phyloP scores from a whole-genome alignment of 2,797 vertebrate species.

The Naso thynnoides region DNA sequence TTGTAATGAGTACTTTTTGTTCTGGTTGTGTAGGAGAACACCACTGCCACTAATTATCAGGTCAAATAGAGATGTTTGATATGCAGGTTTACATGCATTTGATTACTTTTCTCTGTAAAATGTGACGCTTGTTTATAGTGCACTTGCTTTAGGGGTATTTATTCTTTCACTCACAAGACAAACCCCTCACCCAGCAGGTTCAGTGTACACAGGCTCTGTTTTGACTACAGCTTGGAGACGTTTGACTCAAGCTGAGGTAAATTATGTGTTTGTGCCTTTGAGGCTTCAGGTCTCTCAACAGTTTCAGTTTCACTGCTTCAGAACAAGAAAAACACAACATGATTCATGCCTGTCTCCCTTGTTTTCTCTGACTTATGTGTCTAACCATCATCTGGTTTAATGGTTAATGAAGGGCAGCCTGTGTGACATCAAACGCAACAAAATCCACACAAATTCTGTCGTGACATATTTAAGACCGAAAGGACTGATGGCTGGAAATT shows the following conservation, averaged over 20 bases:
- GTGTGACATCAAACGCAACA: constrained; percentile 1
- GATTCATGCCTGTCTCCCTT: constrained; percentile 44
- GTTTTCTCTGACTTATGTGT: constrained; percentile 23
- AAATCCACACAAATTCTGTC: constrained; percentile 2
- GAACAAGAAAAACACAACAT: constrained; percentile 33
- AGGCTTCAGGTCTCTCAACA: constrained; percentile 35
- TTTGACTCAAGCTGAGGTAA: constrained; percentile 25
- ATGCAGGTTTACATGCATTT: not conserved
- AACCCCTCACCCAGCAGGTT: constrained; percentile 12
- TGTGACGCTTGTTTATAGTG: not conserved
- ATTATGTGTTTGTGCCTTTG: constrained; percentile 49
- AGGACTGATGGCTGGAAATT: constrained; percentile 8
- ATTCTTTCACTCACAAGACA: constrained; percentile 1
- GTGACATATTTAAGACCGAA: constrained; percentile 27
- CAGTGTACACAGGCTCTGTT: constrained; percentile 18
- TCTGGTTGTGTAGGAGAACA: constrained; percentile 7
- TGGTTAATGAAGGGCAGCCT: constrained; percentile 7
- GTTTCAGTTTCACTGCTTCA: constrained; percentile 10
- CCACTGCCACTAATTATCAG: not conserved
- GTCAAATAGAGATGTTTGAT: not conserved
- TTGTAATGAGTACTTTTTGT: constrained; percentile 16
- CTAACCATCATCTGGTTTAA: constrained; percentile 27
- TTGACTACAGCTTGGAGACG: constrained; percentile 35
- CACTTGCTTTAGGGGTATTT: constrained; percentile 2
- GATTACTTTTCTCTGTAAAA: not conserved